phyloP scores from a whole-genome alignment of 2,888 invertebrate species.

The Drosophila austrosaltans region DNA sequence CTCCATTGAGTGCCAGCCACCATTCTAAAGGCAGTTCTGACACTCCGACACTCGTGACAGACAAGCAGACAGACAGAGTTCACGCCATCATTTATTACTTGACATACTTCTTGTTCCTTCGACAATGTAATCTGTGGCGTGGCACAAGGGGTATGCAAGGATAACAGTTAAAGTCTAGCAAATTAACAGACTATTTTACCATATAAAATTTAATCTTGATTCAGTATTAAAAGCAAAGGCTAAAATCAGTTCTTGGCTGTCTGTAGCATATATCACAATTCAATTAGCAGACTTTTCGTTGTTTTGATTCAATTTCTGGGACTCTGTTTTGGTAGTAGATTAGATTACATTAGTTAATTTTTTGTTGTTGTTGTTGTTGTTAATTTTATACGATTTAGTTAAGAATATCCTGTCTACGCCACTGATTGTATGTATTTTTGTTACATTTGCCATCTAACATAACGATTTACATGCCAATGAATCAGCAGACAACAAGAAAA shows the following conservation, averaged over 20 bases:
- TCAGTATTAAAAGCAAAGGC: neutral
- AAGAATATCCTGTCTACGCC: conserved; percentile 10
- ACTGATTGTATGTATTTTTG: conserved; percentile 27
- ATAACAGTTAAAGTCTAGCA: neutral
- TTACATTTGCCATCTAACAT: conserved; percentile 43
- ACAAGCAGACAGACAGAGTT: neutral
- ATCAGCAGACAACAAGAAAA: conserved; percentile 43
- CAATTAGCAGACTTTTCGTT: no score
- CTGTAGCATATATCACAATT: no score
- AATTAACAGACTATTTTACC: neutral
- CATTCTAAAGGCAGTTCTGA: neutral
- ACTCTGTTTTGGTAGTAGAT: neutral
- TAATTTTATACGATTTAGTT: conserved; percentile 1
- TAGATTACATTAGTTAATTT: conserved; percentile 2
- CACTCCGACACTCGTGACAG: no score
- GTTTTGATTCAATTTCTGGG: no score
- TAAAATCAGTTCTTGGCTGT: neutral
- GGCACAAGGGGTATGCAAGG: neutral
- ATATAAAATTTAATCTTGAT: neutral
- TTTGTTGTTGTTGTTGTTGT: conserved; percentile 24
- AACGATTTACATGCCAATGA: conserved; percentile 70
- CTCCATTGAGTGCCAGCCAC: conserved; percentile 20
- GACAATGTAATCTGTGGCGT: conserved; percentile 1
- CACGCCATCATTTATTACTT: conserved; percentile 49
- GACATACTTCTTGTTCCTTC: conserved; percentile 37